Conservation (phyloP, 2,113 vertebrate genomes). For the Nicator chloris region DNA sequence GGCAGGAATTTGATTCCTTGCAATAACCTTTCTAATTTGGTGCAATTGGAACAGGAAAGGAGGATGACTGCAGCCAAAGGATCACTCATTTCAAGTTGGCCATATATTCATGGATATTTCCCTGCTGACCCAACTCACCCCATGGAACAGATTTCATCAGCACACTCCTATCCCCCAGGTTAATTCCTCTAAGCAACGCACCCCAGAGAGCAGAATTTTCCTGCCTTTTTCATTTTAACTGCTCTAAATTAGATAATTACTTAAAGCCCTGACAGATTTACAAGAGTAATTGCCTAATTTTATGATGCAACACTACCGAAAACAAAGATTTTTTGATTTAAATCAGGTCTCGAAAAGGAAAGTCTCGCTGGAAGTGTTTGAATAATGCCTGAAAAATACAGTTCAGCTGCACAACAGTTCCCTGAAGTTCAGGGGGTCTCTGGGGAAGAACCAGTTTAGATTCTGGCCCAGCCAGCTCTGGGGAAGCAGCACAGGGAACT, state of each 20-base stretch:
- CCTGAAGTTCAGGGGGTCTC: neutral
- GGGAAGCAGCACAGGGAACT: neutral
- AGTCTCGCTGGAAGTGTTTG: neutral
- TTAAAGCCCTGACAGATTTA: conserved; percentile 29
- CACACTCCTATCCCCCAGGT: neutral
- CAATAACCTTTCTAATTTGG: neutral
- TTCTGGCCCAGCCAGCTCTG: neutral
- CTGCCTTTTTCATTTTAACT: conserved; percentile 27
- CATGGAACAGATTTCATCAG: neutral
- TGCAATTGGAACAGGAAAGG: neutral
- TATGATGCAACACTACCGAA: neutral
- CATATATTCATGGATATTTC: neutral
- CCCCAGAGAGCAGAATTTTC: neutral
- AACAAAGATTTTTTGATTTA: conserved; percentile 16
- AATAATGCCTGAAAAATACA: neutral
- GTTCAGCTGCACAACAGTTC: neutral
- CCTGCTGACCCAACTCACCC: neutral
- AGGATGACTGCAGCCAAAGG: neutral
- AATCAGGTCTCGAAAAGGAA: neutral
- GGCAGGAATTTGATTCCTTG: neutral
- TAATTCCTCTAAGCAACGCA: neutral
- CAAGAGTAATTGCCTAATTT: conserved; percentile 41
- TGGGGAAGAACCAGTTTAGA: neutral
- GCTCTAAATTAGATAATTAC: conserved; percentile 32
- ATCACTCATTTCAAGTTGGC: neutral